Evolutionary conservation across 2,797 vertebrate genomes (phyloP), one percentile per base, ranked within the genome.

Genomic region (Crenuchus spilurus): DNA sequence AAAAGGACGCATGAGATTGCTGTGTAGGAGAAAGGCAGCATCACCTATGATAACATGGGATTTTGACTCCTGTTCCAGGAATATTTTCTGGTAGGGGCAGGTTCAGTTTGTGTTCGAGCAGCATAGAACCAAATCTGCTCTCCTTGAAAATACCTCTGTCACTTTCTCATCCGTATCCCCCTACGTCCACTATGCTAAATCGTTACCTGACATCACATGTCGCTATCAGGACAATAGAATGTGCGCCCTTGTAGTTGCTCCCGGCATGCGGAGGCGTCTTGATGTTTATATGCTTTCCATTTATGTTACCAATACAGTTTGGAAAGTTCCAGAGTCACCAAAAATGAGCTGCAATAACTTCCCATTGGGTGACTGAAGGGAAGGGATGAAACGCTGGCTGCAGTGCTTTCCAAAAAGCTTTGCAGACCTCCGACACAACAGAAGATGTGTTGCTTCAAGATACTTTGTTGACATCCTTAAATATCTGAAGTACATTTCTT

Each of bases 1-100:
- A 51, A 64, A 61, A 3, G 77, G 67, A n/a, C 26, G 2, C 68
- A 72, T 66, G 18, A 76, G 30, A 35, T 80, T 76, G 44, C 8
- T 16, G 1, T 63, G 61, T 6, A 69, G 62, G 0, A 69, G 69
- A 31, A 72, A 68, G 0, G 69, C 63, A 3, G 20, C 62, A 76
- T 76, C 60, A n/a, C 35, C 77, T 55, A 62, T n/a, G 10, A 68
- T 31, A 14, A 75, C 61, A 60, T 67, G 46, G 68, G 13, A n/a
- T 10, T 16, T 16, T 37, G 35, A 46, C 11, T 8, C 9, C 13
- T 18, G 54, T 61, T 6, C 68, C 77, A 18, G 62, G 46, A n/a
- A 79, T 41, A 9, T 6, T 24, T 14, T 24, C 37, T 37, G 51
- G 48, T 1, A 14, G 51, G 11, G 42, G 46, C 16, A 65, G 37